phyloP scores from a whole-genome alignment of 2,113 vertebrate genomes.

The Sphaerodactylus townsendi region DNA sequence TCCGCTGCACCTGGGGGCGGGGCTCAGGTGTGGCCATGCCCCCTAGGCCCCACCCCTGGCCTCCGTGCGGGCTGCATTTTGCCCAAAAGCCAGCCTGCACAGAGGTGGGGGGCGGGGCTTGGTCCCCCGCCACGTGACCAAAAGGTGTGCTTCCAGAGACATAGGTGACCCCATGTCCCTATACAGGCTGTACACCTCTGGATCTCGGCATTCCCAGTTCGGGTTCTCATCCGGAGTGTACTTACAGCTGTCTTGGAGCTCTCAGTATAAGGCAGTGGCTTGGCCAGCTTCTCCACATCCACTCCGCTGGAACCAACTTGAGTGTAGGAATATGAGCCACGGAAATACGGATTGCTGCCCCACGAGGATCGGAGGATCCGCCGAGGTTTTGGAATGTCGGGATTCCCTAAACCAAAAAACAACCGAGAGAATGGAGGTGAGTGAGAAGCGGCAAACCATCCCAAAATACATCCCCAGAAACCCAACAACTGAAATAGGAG shows the following conservation, averaged over 20 bases:
- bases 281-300: slow-evolving; percentile 92
- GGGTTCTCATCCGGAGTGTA: rapidly evolving
- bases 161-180: no score
- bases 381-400: slow-evolving; percentile 96
- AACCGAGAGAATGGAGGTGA: neutral
- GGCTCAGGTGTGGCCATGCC: no score
- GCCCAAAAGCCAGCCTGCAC: no score
- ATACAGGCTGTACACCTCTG: no score
- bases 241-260: slow-evolving; percentile 93
- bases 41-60: no score
- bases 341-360: slow-evolving; percentile 94
- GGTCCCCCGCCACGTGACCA: no score
- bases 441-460: neutral
- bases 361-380: slow-evolving; percentile 94
- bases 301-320: slow-evolving; percentile 93
- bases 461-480: neutral
- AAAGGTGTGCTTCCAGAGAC: no score
- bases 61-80: no score
- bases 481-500: rapidly evolving
- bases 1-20: no score
- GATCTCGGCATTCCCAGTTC: neutral
- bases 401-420: slow-evolving; percentile 82
- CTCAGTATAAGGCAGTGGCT: slow-evolving; percentile 91
- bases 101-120: no score
- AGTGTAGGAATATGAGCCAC: slow-evolving; percentile 96